Evolutionary conservation across 2,888 invertebrate species (phyloP).

Genomic region (Azorinus chamasolen): DNA sequence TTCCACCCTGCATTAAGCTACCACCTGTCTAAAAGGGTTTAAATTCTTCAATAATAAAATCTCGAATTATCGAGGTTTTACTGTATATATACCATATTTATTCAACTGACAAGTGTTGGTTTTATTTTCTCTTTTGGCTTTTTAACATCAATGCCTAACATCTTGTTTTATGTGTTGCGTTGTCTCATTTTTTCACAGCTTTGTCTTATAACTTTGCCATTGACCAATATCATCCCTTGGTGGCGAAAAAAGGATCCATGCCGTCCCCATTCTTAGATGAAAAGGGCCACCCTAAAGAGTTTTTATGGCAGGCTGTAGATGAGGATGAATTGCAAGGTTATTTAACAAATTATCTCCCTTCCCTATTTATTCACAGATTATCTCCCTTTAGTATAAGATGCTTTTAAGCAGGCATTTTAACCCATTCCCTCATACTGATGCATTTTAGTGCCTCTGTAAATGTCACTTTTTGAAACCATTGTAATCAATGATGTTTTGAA

Average conservation of each 20-base stretch:
- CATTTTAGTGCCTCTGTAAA: too few relatives aligned
- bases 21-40: too few relatives aligned
- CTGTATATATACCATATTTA: too few relatives aligned
- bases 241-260: constrained; percentile 69
- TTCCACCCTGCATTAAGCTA: too few relatives aligned
- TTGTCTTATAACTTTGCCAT: constrained; percentile 84
- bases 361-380: neutral
- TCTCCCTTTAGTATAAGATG: too few relatives aligned
- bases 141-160: constrained; percentile 2
- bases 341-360: constrained; percentile 1
- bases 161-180: neutral
- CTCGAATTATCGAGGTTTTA: too few relatives aligned
- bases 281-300: constrained; percentile 69
- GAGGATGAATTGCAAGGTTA: constrained; percentile 71
- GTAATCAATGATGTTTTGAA: too few relatives aligned
- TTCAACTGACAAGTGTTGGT: too few relatives aligned
- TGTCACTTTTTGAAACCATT: too few relatives aligned
- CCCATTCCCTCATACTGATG: too few relatives aligned
- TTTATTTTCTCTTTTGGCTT: neutral
- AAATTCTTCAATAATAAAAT: too few relatives aligned
- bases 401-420: too few relatives aligned
- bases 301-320: constrained; percentile 70
- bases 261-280: constrained; percentile 69
- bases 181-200: constrained; percentile 66
- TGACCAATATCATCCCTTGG: constrained; percentile 78